Evolutionary conservation across 2,888 invertebrate species (phyloP), one percentile per base, ranked within the genome.

Genomic region (Aradus depressus): DNA sequence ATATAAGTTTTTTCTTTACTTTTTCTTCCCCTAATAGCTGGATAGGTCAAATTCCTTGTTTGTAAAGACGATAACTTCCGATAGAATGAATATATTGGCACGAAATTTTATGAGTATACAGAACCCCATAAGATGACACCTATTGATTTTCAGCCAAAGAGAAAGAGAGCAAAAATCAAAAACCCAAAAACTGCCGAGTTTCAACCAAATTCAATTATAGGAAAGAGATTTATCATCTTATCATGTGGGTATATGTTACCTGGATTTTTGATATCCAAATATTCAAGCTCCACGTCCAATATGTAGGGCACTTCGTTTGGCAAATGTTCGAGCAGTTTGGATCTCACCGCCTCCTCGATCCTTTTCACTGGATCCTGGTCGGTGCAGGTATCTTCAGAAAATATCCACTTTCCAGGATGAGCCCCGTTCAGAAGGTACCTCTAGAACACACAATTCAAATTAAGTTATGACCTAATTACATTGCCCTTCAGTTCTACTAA

Each of bases 261-360:
- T 56, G 77, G 75, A 25, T 75, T 70, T 44, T 66, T 64, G 19
- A 74, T 70, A 59, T 80, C 77, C 60, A 76, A 79, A 64, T 78
- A 79, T 64, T 87, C 84, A 14, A 90, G 64, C 43, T 71, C 63
- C 5, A 79, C 72, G 53, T 74, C 70, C 3, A 93, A 64, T 34
- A 67, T 72, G 64, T 96, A 96, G 0, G 96, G 96, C 37, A 96
- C 76, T 71, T 95, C 90, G 59, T 88, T 76, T 0, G 82, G 79
- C 37, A 95, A 68, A 63, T 80, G 76, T 64, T 97, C 88, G 53
- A 97, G 67, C 34, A 95, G 73, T 60, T 84, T 84, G 2, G 91
- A 88, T 61, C 84, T 75, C 0, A 96, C 83, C 50, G 84, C 80
- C 59, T 80, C 76, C 44, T 77, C 70, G 53, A 88, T 80, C 21